Percentiles rank a stretch among this genome's conserved stretches.
phyloP scores from a whole-genome alignment of 2,888 invertebrate genomes.

The Tenthredo livida region DNA sequence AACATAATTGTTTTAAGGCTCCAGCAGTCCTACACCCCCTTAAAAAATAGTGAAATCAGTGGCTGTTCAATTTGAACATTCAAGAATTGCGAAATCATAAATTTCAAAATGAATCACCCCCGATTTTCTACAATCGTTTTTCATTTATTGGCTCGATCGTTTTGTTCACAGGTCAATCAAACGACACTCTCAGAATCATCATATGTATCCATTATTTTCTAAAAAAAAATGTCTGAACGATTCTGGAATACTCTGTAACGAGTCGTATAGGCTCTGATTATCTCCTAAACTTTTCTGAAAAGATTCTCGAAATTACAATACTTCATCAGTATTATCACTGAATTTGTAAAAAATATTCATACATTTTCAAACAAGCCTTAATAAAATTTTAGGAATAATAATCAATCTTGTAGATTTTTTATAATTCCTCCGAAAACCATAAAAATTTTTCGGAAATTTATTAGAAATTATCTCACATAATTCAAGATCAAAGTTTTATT shows the following conservation, averaged over 20 bases:
- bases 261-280: not conserved
- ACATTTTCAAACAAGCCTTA: not conserved
- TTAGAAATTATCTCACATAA: not conserved
- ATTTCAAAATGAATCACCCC: not conserved
- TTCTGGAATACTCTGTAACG: not conserved
- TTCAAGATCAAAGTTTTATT: not conserved
- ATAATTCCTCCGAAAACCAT: not conserved
- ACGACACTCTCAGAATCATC: not conserved
- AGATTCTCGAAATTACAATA: not conserved
- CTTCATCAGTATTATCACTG: not conserved
- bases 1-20: too few species aligned
- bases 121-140: not conserved
- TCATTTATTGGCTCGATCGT: not conserved
- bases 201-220: not conserved
- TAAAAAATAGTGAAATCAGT: not conserved
- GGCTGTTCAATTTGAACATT: not conserved
- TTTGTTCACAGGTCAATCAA: not conserved
- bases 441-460: not conserved
- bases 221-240: not conserved
- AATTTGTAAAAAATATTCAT: not conserved
- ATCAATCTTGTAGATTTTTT: not conserved
- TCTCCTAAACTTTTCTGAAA: not conserved
- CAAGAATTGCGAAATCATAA: not conserved
- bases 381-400: not conserved
- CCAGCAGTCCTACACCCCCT: too few species aligned